Evolutionary conservation across 1,140 invertebrate species (phyloP), one percentile per base, ranked within the genome.

Genomic region (Phortica variegata): DNA sequence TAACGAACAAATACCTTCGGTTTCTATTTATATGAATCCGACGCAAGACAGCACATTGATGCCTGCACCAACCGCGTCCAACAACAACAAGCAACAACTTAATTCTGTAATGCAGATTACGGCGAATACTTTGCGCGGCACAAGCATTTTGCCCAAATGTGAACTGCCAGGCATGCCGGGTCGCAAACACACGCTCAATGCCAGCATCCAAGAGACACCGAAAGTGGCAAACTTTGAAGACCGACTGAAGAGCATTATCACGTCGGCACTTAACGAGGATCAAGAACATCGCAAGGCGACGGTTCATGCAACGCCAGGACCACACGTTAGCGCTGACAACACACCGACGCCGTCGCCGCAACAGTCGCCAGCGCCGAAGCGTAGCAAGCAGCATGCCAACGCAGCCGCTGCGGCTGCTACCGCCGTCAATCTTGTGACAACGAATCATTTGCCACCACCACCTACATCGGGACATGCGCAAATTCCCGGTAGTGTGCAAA

Each of bases 161-260:
- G 62, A 65, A 17, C 16, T 65, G 13, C 58, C 60, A 10, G 57
- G 41, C 47, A 43, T 42, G 34, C 45, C 13, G 1, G 20, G n/a
- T 34, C n/a, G 3, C 45, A 16, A 10, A 10, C 9, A 20, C n/a
- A 6, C 19, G 17, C 23, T 34, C 18, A 45, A 6, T 44, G 48
- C 60, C 19, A 48, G 57, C n/a, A 60, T 61, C 13, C 81, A 82
- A 47, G 88, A 91, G 71, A 87, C 90, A 12, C 89, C 88, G 0
- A 85, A 88, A 61, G 87, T 92, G 17, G 86, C 87, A 16, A 91
- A 93, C 75, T 94, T 92, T 70, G 91, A 95, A 72, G 91, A 94
- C 74, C 81, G 91, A n/a, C 79, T 95, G 3, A 93, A 94, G 75
- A 91, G 87, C 73, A 93, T 95, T 40, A 94, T 95, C 43, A 93